Percentiles rank a stretch among this genome's conserved stretches.
Evolutionary conservation across 1,140 invertebrate species (phyloP).

Genomic region (Scaptodrosophila lebanonensis): DNA sequence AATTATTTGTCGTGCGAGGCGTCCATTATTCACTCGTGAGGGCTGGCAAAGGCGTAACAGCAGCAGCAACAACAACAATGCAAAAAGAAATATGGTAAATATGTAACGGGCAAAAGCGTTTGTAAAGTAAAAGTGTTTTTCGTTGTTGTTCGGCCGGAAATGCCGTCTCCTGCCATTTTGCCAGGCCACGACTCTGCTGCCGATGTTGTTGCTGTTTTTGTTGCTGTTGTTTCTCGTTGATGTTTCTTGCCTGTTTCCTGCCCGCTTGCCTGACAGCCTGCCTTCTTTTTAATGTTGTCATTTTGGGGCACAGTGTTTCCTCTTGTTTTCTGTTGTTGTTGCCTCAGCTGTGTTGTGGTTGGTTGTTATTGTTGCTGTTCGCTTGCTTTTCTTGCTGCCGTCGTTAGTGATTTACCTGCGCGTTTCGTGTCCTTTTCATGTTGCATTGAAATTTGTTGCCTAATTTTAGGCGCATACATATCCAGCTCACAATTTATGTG

Average conservation of each 20-base stretch:
- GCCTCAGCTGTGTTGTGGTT: too few relatives aligned
- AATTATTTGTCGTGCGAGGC: slow-evolving; percentile 74
- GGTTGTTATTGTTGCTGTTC: neutral
- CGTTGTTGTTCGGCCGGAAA: neutral
- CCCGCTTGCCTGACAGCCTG: neutral
- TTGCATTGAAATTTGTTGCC: slow-evolving; percentile 63
- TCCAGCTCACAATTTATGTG: neutral
- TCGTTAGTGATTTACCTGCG: slow-evolving; percentile 53
- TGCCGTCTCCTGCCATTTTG: too few relatives aligned
- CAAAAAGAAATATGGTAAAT: slow-evolving; percentile 59
- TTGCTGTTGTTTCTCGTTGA: slow-evolving; percentile 20
- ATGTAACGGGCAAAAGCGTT: slow-evolving; percentile 32
- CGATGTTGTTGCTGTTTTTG: neutral
- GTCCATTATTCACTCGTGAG: slow-evolving; percentile 64
- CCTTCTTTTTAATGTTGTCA: slow-evolving; percentile 52
- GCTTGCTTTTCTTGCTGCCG: neutral
- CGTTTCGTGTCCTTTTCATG: slow-evolving; percentile 46
- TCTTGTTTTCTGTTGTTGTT: slow-evolving; percentile 14
- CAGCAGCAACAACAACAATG: slow-evolving; percentile 17
- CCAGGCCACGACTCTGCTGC: too few relatives aligned
- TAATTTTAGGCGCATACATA: slow-evolving; percentile 46
- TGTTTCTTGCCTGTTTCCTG: slow-evolving; percentile 5
- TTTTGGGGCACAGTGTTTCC: slow-evolving; percentile 37
- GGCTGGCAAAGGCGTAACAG: slow-evolving; percentile 42
- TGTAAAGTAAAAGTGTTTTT: slow-evolving; percentile 65